These are phyloP conservation scores for Trachops cirrhosus DNA, from an alignment of 2,797 vertebrate genomes.

Conservation along the genomic window DNA sequence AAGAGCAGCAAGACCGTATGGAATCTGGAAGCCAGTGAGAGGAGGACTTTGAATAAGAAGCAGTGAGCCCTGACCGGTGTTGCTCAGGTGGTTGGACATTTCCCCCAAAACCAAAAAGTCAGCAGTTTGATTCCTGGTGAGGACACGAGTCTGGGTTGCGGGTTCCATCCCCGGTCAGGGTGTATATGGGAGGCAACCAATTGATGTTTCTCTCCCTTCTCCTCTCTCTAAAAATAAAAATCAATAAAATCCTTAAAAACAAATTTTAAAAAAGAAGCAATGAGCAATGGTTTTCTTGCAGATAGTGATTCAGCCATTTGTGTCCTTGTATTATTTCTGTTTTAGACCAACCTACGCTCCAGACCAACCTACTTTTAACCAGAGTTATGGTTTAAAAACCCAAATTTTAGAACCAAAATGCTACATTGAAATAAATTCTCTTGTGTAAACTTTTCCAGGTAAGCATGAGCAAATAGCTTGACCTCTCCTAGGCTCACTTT, in stretches of 20 bases:
- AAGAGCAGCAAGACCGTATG: background rate
- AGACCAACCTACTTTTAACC: background rate
- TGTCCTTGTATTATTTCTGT: background rate
- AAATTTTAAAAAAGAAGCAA: background rate
- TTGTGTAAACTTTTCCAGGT: background rate
- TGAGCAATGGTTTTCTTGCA: background rate
- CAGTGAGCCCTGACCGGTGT: too few species aligned
- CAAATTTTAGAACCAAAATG: background rate
- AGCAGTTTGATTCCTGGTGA: too few species aligned
- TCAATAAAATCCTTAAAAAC: too few species aligned
- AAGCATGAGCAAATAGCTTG: background rate
- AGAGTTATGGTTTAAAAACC: conserved; percentile 1
- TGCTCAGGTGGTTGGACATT: too few species aligned
- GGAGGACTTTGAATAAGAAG: background rate
- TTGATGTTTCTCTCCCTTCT: too few species aligned
- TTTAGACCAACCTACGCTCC: background rate
- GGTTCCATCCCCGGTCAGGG: too few species aligned
- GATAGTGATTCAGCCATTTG: background rate
- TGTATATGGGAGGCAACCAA: too few species aligned
- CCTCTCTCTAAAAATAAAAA: too few species aligned
- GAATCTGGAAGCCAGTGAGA: background rate
- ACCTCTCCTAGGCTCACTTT: background rate
- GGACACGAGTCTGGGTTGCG: too few species aligned
- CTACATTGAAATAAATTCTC: background rate
- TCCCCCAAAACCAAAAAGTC: too few species aligned